Evolutionary conservation across 2,797 vertebrate species (phyloP), one percentile per base, ranked within the genome.

Genomic region (Lophotriccus pileatus): DNA sequence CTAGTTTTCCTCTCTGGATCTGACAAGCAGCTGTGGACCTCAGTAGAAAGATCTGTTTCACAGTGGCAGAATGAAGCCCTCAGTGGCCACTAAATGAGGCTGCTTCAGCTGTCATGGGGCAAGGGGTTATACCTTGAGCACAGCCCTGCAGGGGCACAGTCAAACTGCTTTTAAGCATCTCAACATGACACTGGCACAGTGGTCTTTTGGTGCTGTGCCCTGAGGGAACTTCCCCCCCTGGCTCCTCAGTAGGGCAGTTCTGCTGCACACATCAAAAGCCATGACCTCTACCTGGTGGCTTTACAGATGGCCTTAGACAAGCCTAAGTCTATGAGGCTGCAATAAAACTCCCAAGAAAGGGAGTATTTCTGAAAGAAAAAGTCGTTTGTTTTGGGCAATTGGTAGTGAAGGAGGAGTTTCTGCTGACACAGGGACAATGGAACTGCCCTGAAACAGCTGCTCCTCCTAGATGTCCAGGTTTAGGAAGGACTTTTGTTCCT

Each of bases 31-130:
- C 46, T 66, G 27, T 41, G 25, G 17, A 59, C 14, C 18, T 75
- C 7, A 0, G 27, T 4, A 75, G 84, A 53, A 62, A 50, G 20
- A 52, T 50, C 32, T 75, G 10, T 32, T 36, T 66, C 53, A n/a
- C 11, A 8, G 73, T 6, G 43, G 30, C 18, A 53, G 27, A 81
- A 50, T 19, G 5, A 78, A 63, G 36, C 10, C 32, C 39, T 72
- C 19, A 5, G 47, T 6, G 23, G 37, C 49, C 41, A 49, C 37
- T 18, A 37, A 68, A n/a, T 20, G 28, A 0, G 5, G 44, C 30
- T 28, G 14, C 47, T 62, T 47, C 46, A 1, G 7, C 9, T n/a
- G 34, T 28, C 8, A 1, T 2, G 32, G 41, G 5, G 3, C 30
- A 74, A 50, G 12, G 11, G 9, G 6, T 76, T 30, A 50, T 36